phyloP scores from a whole-genome alignment of 2,888 invertebrate genomes.

The Cremastinae sp. region DNA sequence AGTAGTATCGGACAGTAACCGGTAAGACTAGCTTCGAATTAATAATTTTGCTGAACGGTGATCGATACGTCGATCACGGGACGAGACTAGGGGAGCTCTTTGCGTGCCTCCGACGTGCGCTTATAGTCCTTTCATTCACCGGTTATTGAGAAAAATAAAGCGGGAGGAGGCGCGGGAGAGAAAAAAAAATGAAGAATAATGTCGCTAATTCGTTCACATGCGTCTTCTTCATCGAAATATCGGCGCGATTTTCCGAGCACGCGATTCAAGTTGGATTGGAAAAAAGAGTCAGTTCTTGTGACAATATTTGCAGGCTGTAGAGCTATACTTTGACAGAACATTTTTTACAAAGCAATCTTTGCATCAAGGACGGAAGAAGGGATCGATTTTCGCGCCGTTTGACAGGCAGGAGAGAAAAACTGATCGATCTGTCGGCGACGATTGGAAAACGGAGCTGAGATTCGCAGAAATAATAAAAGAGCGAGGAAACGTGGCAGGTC shows the following conservation, averaged over 20 bases:
- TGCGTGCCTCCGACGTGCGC: slow-evolving; percentile 20
- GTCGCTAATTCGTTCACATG: background rate
- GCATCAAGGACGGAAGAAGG: background rate
- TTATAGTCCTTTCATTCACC: slow-evolving; percentile 51
- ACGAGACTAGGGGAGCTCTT: slow-evolving; percentile 28
- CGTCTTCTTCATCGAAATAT: slow-evolving; percentile 31
- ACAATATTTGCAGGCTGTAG: slow-evolving; percentile 24
- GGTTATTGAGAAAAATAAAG: slow-evolving; percentile 8
- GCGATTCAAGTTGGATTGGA: slow-evolving; percentile 19
- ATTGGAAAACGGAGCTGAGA: slow-evolving; percentile 26
- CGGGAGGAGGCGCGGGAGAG: slow-evolving; percentile 1
- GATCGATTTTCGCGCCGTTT: too few species aligned
- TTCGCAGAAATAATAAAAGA: slow-evolving; percentile 1
- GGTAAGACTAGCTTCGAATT: slow-evolving; percentile 44
- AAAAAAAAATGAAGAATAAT: background rate
- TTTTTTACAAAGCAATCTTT: too few species aligned
- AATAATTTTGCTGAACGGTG: slow-evolving; percentile 47
- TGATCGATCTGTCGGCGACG: background rate
- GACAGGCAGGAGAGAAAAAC: background rate
- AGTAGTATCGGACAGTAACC: slow-evolving; percentile 41
- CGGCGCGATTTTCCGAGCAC: slow-evolving; percentile 20
- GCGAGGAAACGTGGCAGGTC: slow-evolving; percentile 62
- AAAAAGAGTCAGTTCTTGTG: background rate
- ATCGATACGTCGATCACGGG: slow-evolving; percentile 55
- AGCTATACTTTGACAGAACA: too few species aligned